Conservation (phyloP, 2,888 invertebrate genomes). For the Marronus borbonicus region DNA sequence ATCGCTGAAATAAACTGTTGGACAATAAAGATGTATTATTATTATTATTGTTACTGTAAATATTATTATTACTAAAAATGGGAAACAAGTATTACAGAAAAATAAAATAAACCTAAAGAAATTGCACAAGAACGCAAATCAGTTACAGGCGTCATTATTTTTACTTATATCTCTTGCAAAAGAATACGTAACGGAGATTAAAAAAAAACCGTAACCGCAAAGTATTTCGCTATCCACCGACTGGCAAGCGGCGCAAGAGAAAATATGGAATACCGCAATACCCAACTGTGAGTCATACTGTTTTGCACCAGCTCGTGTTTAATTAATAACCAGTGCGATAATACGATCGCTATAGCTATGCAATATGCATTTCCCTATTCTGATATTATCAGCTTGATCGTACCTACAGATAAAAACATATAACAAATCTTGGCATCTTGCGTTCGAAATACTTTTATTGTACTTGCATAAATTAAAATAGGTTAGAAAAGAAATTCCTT, state of each 20-base stretch:
- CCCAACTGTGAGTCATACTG: constrained; percentile 10
- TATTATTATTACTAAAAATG: no score
- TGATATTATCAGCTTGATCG: not conserved
- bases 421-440: not conserved
- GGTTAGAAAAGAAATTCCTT: not conserved
- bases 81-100: no score
- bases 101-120: no score
- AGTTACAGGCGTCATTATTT: no score
- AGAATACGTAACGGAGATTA: constrained; percentile 7
- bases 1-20: no score
- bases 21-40: no score
- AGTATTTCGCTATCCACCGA: constrained; percentile 26
- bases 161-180: not conserved
- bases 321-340: constrained; percentile 6
- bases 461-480: not conserved
- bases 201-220: constrained; percentile 21
- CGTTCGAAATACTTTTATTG: not conserved
- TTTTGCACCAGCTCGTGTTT: constrained; percentile 7
- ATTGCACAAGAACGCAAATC: no score
- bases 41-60: no score
- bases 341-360: not conserved
- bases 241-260: not conserved
- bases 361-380: not conserved
- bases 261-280: constrained; percentile 23
- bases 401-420: not conserved